phyloP scores from a whole-genome alignment of 2,113 vertebrate species.

The Lycaon pictus region DNA sequence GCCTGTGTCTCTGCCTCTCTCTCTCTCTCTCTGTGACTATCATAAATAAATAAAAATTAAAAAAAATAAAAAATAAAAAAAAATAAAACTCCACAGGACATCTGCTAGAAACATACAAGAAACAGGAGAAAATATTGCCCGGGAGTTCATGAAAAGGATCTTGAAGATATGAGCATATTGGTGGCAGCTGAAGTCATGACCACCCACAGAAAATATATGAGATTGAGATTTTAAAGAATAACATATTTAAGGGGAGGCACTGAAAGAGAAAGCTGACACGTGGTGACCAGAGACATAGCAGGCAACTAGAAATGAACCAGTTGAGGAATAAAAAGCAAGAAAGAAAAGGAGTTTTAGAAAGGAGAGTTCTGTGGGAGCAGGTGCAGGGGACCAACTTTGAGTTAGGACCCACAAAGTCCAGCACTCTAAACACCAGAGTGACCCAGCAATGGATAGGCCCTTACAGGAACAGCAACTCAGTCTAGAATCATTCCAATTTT shows the following conservation, averaged over 20 bases:
- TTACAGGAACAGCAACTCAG: neutral
- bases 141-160: neutral
- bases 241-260: neutral
- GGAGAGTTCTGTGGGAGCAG: neutral
- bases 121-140: neutral
- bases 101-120: neutral
- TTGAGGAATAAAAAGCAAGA: neutral
- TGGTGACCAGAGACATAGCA: neutral
- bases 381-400: neutral
- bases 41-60: no score
- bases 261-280: neutral
- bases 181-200: neutral
- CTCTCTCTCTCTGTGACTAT: no score
- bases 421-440: neutral
- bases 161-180: neutral
- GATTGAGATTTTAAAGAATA: neutral
- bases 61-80: no score
- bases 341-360: neutral
- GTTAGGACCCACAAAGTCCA: neutral
- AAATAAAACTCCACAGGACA: neutral
- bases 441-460: neutral
- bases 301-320: neutral
- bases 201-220: neutral
- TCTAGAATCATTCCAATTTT: neutral
- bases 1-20: no score